A percentile compares a stretch with the other conserved stretches of the same genome.
These are phyloP conservation scores for Unio pictorum DNA, from an alignment of 2,888 invertebrate species.

Conservation along the genomic window DNA sequence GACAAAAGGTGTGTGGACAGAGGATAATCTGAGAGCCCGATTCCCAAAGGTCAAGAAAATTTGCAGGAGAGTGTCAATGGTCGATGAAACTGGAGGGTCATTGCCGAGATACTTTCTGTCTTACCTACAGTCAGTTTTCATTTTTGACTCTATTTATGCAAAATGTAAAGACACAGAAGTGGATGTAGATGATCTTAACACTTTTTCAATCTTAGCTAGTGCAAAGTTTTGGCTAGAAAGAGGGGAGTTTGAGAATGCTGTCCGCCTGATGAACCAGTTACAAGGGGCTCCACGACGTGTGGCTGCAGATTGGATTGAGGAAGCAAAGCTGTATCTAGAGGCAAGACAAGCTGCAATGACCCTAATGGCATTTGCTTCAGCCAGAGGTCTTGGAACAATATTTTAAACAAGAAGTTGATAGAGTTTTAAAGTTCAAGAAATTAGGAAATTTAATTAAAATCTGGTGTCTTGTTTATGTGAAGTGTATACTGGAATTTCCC, in stretches of 20 bases:
- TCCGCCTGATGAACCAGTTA: conserved; percentile 87
- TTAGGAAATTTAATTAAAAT: too few species aligned
- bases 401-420: conserved; percentile 38
- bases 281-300: conserved; percentile 90
- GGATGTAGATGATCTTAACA: conserved; percentile 76
- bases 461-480: too few species aligned
- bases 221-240: conserved; percentile 88
- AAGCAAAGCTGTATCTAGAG: conserved; percentile 86
- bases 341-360: conserved; percentile 92
- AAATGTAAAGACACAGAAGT: conserved; percentile 62
- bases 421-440: too few species aligned
- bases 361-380: conserved; percentile 79
- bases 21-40: conserved; percentile 86
- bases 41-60: conserved; percentile 79
- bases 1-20: conserved; percentile 88
- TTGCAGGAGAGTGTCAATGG: conserved; percentile 86
- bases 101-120: conserved; percentile 84
- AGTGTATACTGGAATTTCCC: too few species aligned
- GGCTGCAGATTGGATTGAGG: conserved; percentile 89
- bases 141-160: conserved; percentile 74
- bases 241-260: conserved; percentile 88
- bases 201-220: conserved; percentile 90
- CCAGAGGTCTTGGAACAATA: conserved; percentile 65
- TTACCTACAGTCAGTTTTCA: conserved; percentile 89
- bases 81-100: conserved; percentile 90